These are phyloP conservation scores for Stenichneumon culpator DNA, from an alignment of 2,888 invertebrate genomes.

Conservation along the genomic window DNA sequence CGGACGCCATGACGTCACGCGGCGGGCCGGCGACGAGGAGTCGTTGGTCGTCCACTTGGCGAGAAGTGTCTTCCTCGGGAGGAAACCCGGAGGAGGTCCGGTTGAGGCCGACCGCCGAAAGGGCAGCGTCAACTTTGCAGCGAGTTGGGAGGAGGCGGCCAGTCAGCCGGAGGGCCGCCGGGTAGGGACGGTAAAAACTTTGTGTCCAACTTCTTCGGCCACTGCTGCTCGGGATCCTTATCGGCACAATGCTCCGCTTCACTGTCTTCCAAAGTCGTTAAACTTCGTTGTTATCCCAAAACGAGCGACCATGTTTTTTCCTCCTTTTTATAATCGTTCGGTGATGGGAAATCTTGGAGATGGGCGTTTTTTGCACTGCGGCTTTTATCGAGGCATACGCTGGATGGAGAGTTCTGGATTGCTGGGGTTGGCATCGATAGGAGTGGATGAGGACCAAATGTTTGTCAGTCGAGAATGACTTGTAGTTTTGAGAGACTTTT, in stretches of 20 bases:
- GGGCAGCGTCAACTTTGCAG: background rate
- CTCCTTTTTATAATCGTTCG: no score
- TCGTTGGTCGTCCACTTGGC: constrained; percentile 38
- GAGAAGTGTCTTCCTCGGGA: constrained; percentile 5
- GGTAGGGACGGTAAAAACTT: background rate
- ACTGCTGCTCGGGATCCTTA: background rate
- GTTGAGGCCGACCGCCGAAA: background rate
- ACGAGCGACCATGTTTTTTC: no score
- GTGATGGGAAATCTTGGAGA: no score
- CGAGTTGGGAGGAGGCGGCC: background rate
- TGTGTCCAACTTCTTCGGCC: background rate
- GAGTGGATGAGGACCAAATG: background rate
- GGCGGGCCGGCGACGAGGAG: constrained; percentile 29
- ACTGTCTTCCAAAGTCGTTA: background rate
- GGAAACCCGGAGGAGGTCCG: background rate
- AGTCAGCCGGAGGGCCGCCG: background rate
- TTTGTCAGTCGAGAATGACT: background rate
- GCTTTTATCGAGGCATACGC: background rate
- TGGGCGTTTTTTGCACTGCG: no score
- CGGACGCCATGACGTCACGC: constrained; percentile 81
- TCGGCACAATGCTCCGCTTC: background rate
- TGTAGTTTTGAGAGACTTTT: no score
- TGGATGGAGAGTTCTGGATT: background rate
- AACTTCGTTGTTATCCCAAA: no score
- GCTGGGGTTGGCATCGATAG: background rate